Conservation (phyloP, 2,113 vertebrate species). For the Syngnathoides biaculeatus region DNA sequence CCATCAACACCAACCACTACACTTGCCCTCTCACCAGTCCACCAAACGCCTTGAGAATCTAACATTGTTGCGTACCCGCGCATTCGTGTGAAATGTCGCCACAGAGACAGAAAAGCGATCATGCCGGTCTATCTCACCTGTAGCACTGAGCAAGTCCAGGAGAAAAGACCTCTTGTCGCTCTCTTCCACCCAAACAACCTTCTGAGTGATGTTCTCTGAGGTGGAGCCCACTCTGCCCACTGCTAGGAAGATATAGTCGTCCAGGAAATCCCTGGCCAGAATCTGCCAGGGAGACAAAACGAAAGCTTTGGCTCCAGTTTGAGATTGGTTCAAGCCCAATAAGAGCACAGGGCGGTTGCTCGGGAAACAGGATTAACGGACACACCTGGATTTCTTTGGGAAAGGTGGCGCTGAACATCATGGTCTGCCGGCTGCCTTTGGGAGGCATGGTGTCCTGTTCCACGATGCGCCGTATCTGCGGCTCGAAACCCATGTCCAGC, state of each 20-base stretch:
- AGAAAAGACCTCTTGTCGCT: constrained; percentile 93
- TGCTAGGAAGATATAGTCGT: constrained; percentile 97
- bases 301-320: not conserved
- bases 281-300: constrained; percentile 69
- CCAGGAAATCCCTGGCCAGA: constrained; percentile 95
- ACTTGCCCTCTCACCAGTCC: constrained; percentile 17
- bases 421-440: constrained; percentile 90
- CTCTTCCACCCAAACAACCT: constrained; percentile 98
- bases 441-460: constrained; percentile 97
- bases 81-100: constrained; percentile 2
- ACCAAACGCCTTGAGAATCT: constrained; percentile 13
- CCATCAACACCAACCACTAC: constrained; percentile 51
- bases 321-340: not conserved
- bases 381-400: constrained; percentile 98
- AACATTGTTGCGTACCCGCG: not conserved
- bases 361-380: not conserved
- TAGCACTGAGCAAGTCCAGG: constrained; percentile 93
- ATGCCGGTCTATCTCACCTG: constrained; percentile 76
- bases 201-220: constrained; percentile 98
- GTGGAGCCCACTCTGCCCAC: constrained; percentile 97
- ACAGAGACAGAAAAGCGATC: not conserved
- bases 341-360: not conserved
- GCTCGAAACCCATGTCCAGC: constrained; percentile 98
- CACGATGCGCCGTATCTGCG: constrained; percentile 94
- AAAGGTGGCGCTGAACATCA: constrained; percentile 99